phyloP scores from a whole-genome alignment of 2,113 vertebrate genomes.

The Pelecanus crispus region DNA sequence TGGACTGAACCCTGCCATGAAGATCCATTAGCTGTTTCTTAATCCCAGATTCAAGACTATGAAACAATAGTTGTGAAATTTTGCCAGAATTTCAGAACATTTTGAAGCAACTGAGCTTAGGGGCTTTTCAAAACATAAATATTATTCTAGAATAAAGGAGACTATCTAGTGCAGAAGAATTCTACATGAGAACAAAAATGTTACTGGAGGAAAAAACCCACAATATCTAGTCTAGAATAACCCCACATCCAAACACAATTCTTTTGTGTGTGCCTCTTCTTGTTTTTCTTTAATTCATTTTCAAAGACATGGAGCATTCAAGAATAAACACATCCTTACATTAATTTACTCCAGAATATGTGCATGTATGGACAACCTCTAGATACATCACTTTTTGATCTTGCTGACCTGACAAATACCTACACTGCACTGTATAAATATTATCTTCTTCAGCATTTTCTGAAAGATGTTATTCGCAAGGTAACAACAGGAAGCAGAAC shows the following conservation, averaged over 20 bases:
- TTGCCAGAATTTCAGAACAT: background rate
- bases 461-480: background rate
- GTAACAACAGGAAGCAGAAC: background rate
- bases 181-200: background rate
- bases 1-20: background rate
- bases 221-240: background rate
- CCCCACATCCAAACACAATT: background rate
- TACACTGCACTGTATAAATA: background rate
- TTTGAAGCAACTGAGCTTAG: background rate
- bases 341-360: background rate
- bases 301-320: background rate
- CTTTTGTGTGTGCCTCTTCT: background rate
- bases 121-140: background rate
- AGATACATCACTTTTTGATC: background rate
- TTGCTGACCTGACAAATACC: background rate
- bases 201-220: fast-evolving
- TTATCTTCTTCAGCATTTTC: background rate
- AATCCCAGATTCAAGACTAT: background rate
- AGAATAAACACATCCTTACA: background rate
- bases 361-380: background rate
- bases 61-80: background rate
- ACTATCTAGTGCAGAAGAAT: background rate
- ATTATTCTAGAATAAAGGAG: background rate
- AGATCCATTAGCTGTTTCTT: background rate
- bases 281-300: background rate